Conservation (phyloP, 2,113 vertebrate species). For the Bubo scandiacus region DNA sequence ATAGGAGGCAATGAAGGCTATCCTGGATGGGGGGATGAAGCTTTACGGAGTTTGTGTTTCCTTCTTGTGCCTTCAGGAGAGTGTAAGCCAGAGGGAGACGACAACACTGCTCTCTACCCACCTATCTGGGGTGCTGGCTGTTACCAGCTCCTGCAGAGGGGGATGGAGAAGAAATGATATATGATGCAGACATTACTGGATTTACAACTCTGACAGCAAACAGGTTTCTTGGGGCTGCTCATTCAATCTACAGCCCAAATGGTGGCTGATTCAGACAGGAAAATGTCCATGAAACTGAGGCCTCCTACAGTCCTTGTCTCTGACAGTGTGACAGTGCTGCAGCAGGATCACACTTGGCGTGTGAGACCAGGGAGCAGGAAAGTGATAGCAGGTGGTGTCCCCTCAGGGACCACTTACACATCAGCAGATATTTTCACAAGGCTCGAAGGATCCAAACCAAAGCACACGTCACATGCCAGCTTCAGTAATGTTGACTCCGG, state of each 20-base stretch:
- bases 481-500: background rate
- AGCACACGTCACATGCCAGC: background rate
- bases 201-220: background rate
- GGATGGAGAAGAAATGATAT: background rate
- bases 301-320: background rate
- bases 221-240: background rate
- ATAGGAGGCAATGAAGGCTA: background rate
- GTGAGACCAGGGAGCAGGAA: background rate
- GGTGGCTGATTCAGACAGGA: background rate
- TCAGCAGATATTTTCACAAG: background rate
- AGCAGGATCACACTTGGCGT: background rate
- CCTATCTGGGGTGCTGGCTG: background rate
- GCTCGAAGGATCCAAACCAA: background rate
- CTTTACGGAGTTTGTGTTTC: background rate
- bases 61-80: background rate
- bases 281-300: background rate
- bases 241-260: background rate
- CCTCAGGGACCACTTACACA: background rate
- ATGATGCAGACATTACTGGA: background rate
- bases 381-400: background rate
- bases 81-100: background rate
- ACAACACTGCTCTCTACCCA: background rate
- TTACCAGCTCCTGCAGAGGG: background rate
- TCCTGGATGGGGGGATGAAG: background rate
- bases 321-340: background rate